phyloP scores from a whole-genome alignment of 2,888 invertebrate genomes.

The Ramazzottius varieornatus region DNA sequence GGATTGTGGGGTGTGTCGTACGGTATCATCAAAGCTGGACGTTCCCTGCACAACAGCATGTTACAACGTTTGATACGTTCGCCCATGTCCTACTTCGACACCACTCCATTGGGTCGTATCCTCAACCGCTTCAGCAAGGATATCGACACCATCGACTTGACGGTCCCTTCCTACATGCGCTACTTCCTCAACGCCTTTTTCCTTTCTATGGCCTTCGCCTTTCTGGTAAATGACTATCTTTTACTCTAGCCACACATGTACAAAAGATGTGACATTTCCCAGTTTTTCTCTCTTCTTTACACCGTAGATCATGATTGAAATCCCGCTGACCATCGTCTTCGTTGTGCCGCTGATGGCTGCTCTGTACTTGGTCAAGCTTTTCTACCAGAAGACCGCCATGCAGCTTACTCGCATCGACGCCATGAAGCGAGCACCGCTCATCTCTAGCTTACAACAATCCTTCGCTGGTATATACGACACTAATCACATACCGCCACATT shows the following conservation, averaged over 20 bases:
- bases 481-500: too few relatives aligned
- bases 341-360: not conserved
- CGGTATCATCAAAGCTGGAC: constrained; percentile 8
- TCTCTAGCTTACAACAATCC: not conserved
- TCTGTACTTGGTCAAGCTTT: not conserved
- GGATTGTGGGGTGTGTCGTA: constrained; percentile 10
- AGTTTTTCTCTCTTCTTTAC: not conserved
- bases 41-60: constrained; percentile 10
- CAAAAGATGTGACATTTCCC: not conserved
- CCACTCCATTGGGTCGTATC: constrained; percentile 18
- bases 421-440: not conserved
- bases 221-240: not conserved
- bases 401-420: not conserved
- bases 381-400: not conserved
- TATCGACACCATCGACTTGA: constrained; percentile 18
- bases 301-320: not conserved
- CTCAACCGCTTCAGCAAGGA: constrained; percentile 21
- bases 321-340: not conserved
- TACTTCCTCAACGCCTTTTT: not conserved
- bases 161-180: constrained; percentile 4
- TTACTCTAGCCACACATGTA: not conserved
- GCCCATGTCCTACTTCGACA: constrained; percentile 22
- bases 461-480: too few relatives aligned
- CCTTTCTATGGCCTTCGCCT: not conserved
- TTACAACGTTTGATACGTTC: constrained; percentile 13